phyloP scores from a whole-genome alignment of 2,797 vertebrate genomes.

The Lycodopsis pacificus region DNA sequence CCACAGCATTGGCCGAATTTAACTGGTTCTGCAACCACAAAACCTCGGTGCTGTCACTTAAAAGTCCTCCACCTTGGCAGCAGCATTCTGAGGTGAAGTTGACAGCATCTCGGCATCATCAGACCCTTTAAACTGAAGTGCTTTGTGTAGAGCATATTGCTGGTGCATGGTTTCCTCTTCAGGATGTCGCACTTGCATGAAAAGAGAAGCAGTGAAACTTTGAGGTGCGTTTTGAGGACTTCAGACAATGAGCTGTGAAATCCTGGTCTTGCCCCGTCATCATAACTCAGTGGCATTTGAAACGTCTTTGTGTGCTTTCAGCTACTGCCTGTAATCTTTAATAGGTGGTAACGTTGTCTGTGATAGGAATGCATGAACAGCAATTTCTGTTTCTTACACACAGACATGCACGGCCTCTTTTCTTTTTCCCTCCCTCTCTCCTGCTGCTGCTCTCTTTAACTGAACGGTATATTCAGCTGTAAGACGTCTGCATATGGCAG shows the following conservation, averaged over 20 bases:
- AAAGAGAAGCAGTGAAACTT: slow-evolving; percentile 10
- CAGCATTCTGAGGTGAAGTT: slow-evolving; percentile 32
- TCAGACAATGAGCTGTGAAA: slow-evolving; percentile 55
- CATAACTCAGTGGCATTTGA: slow-evolving; percentile 48
- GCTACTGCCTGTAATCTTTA: slow-evolving; percentile 54
- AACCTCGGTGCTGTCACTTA: slow-evolving; percentile 62
- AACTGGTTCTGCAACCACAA: slow-evolving; percentile 45
- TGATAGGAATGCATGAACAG: slow-evolving; percentile 41
- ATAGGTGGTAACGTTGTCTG: slow-evolving; percentile 49
- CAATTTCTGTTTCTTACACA: slow-evolving; percentile 51
- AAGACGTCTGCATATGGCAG: slow-evolving; percentile 31
- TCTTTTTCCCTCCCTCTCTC: slow-evolving; percentile 4
- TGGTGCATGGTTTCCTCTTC: slow-evolving; percentile 4
- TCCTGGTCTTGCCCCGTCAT: slow-evolving; percentile 29
- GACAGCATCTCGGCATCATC: slow-evolving; percentile 49
- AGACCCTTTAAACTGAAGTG: slow-evolving; percentile 19
- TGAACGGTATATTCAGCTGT: slow-evolving; percentile 27
- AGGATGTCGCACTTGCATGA: slow-evolving; percentile 13
- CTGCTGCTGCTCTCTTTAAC: slow-evolving; percentile 25
- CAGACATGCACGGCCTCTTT: slow-evolving; percentile 23
- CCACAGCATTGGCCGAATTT: slow-evolving; percentile 61
- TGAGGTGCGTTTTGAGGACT: not conserved
- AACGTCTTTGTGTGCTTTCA: slow-evolving; percentile 46
- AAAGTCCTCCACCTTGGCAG: slow-evolving; percentile 53
- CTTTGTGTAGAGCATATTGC: not conserved